Conservation (phyloP, 2,888 invertebrate species). For the Piscicola geometra region DNA sequence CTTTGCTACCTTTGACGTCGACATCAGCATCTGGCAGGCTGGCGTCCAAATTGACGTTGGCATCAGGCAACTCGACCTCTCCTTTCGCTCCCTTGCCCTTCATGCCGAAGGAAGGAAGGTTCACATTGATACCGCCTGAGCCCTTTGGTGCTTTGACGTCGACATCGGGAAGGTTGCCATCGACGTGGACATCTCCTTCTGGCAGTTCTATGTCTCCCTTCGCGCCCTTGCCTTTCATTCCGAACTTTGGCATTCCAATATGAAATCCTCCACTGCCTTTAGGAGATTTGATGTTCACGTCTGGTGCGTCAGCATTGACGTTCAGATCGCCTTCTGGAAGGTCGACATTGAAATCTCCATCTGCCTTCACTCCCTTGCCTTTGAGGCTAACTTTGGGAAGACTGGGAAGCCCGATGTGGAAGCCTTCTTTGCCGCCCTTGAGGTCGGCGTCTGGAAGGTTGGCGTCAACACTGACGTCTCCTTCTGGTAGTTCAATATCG, state of each 20-base stretch:
- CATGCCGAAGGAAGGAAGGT: slow-evolving; percentile 26
- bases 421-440: slow-evolving; percentile 30
- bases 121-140: slow-evolving; percentile 14
- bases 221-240: slow-evolving; percentile 29
- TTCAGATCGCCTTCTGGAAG: slow-evolving; percentile 18
- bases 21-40: slow-evolving; percentile 21
- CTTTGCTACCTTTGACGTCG: slow-evolving; percentile 21
- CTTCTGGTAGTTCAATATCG: slow-evolving; percentile 29
- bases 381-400: slow-evolving; percentile 13
- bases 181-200: slow-evolving; percentile 14
- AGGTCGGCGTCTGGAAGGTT: slow-evolving; percentile 33
- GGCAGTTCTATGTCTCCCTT: slow-evolving; percentile 31
- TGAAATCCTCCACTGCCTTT: slow-evolving; percentile 32
- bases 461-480: slow-evolving; percentile 24
- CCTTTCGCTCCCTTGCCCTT: slow-evolving; percentile 30
- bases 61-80: slow-evolving; percentile 22
- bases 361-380: neutral
- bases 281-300: slow-evolving; percentile 27
- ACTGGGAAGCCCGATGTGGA: slow-evolving; percentile 27
- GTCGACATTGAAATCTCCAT: slow-evolving; percentile 25
- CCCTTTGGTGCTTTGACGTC: slow-evolving; percentile 33
- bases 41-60: slow-evolving; percentile 4
- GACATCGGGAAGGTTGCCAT: slow-evolving; percentile 29
- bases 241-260: slow-evolving; percentile 26
- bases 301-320: slow-evolving; percentile 21